A percentile compares a stretch with the other conserved stretches of the same genome.
phyloP scores from a whole-genome alignment of 2,797 vertebrate genomes.

The Phataginus tetradactyla region DNA sequence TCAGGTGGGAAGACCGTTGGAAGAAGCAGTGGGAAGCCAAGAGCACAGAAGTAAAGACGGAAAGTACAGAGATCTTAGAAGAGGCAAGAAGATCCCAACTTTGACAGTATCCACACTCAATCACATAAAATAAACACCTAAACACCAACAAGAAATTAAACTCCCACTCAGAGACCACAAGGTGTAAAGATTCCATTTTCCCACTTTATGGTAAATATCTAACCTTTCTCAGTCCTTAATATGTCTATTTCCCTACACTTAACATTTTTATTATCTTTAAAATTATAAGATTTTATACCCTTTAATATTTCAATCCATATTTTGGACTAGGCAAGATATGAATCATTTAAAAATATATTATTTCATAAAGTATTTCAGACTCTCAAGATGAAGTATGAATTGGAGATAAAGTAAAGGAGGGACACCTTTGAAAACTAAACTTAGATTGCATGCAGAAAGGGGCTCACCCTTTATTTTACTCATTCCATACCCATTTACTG shows the following conservation, averaged over 20 bases:
- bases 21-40: neutral
- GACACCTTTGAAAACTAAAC: neutral
- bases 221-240: neutral
- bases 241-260: neutral
- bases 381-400: neutral
- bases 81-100: neutral
- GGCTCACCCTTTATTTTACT: neutral
- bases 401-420: neutral
- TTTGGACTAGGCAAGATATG: constrained; percentile 2
- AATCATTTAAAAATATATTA: constrained; percentile 37
- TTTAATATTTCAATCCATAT: constrained; percentile 32
- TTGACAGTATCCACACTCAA: neutral
- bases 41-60: neutral
- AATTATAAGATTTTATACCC: neutral
- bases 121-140: neutral
- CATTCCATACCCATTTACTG: neutral
- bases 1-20: neutral
- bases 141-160: neutral
- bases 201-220: neutral
- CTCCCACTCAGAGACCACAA: neutral
- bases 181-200: neutral
- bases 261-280: constrained; percentile 36
- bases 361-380: constrained; percentile 17
- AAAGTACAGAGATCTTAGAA: neutral
- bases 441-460: neutral